Evolutionary conservation across 2,888 invertebrate species (phyloP), one percentile per base, ranked within the genome.

Genomic region (Campoplex nolae): DNA sequence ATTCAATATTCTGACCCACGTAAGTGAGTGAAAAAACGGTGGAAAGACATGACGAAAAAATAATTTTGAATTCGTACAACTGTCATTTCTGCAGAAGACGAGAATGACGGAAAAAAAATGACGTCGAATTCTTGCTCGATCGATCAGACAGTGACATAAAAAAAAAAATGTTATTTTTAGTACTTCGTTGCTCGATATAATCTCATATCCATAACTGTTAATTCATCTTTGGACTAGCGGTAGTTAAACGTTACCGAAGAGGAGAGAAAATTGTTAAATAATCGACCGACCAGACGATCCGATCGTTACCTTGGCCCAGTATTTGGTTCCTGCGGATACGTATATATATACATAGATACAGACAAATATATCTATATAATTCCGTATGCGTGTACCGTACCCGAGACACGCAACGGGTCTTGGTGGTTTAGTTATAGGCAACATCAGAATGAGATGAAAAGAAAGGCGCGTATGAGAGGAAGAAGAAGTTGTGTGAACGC

Each of bases 231-330:
- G 28, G 58, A 16, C 23, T n/a, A 67, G 35, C 78, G 68, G 78
- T 70, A 23, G 45, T 70, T 45, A 28, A 78, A 23, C 38, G 62
- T 68, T 51, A 54, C 51, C 67, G 70, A 56, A 32, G 38, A 70
- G 45, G 48, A 62, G 62, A 62, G 51, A 54, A 79, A 70, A 71
- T 79, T 45, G 71, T 79, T 79, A 28, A 79, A 70, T 79, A 79
- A 79, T 28, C 79, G 54, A 56, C 16, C 51, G 32, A 65, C 18
- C 45, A 67, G 45, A 65, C 42, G 62, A 62, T 38, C 28, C 11
- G 82, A 65, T 77, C 82, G 76, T 81, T 86, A 77, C 86, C 84
- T 86, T 86, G 86, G 86, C 86, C 86, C 84, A 79, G 78, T 81
- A 81, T 81, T 83, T 79, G 74, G 79, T 76, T 86, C 86, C 83